Conservation (phyloP, 2,888 invertebrate genomes). For the Litoditis marina region DNA sequence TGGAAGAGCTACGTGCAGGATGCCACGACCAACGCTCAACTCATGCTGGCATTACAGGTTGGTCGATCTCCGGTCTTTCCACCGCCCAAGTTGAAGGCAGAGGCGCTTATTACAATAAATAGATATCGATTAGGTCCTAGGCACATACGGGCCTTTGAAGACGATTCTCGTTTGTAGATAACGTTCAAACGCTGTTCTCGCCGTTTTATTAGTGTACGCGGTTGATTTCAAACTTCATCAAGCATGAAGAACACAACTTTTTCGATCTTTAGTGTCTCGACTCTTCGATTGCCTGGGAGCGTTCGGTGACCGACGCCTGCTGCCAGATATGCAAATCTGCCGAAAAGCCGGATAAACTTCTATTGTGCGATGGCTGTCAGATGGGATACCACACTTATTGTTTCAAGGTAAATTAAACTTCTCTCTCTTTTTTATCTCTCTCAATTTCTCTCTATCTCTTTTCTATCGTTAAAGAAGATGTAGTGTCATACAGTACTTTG, state of each 20-base stretch:
- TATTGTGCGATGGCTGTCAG: slow-evolving; percentile 95
- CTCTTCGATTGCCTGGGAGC: slow-evolving; percentile 91
- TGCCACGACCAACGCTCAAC: slow-evolving; percentile 82
- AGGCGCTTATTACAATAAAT: too few species aligned
- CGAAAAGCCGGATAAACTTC: slow-evolving; percentile 88
- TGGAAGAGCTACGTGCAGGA: slow-evolving; percentile 87
- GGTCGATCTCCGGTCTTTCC: not conserved
- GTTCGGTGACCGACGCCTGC: slow-evolving; percentile 92
- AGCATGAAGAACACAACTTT: not conserved
- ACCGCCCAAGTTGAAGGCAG: too few species aligned
- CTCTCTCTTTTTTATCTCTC: too few species aligned
- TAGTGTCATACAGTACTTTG: too few species aligned
- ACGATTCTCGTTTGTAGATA: too few species aligned
- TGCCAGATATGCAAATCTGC: slow-evolving; percentile 89
- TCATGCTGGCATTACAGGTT: slow-evolving; percentile 73
- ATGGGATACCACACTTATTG: slow-evolving; percentile 98
- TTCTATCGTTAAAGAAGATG: too few species aligned
- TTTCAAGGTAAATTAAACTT: slow-evolving; percentile 78
- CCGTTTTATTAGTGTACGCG: too few species aligned
- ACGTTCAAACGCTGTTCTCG: too few species aligned
- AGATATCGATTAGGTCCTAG: too few species aligned
- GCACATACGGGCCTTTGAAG: too few species aligned
- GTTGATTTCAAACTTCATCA: too few species aligned
- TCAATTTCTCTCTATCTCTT: too few species aligned
- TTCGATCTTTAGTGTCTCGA: slow-evolving; percentile 76